These are phyloP conservation scores for Sepioteuthis lessoniana DNA, from an alignment of 2,888 invertebrate genomes.

Conservation along the genomic window DNA sequence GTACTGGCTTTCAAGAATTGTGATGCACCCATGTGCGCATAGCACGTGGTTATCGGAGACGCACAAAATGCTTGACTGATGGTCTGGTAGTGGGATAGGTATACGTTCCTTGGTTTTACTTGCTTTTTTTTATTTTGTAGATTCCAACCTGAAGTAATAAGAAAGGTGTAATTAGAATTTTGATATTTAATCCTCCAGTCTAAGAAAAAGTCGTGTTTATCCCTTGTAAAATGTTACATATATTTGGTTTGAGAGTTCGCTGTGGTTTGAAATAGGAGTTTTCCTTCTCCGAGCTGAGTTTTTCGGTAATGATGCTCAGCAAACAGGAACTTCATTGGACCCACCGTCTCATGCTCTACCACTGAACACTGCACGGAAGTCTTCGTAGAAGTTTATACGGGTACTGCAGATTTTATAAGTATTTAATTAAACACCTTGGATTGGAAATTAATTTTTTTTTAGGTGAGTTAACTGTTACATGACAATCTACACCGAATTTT, in stretches of 20 bases:
- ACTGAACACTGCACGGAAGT: background rate
- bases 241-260: background rate
- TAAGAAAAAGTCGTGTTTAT: background rate
- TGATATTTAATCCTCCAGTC: background rate
- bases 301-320: background rate
- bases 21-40: background rate
- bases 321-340: background rate
- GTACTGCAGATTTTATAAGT: background rate
- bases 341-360: background rate
- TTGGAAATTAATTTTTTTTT: background rate
- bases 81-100: background rate
- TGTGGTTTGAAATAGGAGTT: background rate
- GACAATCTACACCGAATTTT: background rate
- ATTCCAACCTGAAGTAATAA: background rate
- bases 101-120: background rate
- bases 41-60: background rate
- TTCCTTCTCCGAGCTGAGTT: background rate
- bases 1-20: background rate
- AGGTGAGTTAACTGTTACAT: background rate
- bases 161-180: background rate
- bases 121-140: background rate
- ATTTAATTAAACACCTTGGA: background rate
- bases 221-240: background rate
- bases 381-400: background rate
- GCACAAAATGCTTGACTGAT: background rate